A percentile compares a stretch with the other conserved stretches of the same genome.
Conservation (phyloP, 2,888 invertebrate species). For the Caenorhabditis sp. region DNA sequence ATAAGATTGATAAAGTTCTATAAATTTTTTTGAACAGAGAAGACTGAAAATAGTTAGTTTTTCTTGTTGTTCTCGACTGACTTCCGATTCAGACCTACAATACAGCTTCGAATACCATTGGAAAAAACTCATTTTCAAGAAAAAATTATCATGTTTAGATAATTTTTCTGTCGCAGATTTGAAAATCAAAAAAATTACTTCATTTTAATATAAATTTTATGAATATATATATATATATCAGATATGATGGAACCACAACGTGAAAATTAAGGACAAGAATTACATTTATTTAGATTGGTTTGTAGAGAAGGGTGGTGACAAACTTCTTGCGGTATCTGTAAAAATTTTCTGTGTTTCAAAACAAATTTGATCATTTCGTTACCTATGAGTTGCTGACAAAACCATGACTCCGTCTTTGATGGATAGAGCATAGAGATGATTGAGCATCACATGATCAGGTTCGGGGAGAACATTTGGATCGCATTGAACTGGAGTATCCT, state of each 20-base stretch:
- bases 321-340: conserved; percentile 92
- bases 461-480: conserved; percentile 98
- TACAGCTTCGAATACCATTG: too few relatives aligned
- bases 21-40: too few relatives aligned
- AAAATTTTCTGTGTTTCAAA: background rate
- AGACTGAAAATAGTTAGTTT: too few relatives aligned
- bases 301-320: conserved; percentile 96
- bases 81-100: too few relatives aligned
- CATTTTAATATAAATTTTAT: too few relatives aligned
- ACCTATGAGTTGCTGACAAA: conserved; percentile 94
- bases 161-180: too few relatives aligned
- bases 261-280: background rate
- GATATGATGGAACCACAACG: background rate
- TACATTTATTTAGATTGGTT: conserved; percentile 82
- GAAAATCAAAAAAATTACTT: too few relatives aligned
- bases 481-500: conserved; percentile 96
- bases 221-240: background rate
- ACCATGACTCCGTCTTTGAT: conserved; percentile 99
- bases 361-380: background rate
- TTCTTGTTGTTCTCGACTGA: too few relatives aligned
- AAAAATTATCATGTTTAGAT: too few relatives aligned
- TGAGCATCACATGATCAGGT: conserved; percentile 99
- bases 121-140: too few relatives aligned
- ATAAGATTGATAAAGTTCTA: too few relatives aligned
- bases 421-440: conserved; percentile 97